phyloP scores from a whole-genome alignment of 1,140 invertebrate genomes.

The Pseudoatta argentina region DNA sequence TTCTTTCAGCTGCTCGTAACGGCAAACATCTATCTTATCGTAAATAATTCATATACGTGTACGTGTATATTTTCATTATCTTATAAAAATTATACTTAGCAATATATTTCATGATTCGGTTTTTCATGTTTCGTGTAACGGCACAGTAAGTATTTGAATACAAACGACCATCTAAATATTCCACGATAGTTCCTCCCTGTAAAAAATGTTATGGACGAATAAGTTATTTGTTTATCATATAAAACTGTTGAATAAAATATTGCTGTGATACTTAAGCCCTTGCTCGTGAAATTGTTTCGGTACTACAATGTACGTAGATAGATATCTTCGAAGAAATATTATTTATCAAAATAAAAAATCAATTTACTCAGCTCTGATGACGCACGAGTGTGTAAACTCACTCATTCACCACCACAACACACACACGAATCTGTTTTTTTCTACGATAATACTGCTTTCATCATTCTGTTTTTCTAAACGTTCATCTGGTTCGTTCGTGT shows the following conservation, averaged over 20 bases:
- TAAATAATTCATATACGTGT: slow-evolving; percentile 26
- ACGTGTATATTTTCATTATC: not conserved
- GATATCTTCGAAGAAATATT: not conserved
- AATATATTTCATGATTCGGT: not conserved
- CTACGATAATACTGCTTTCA: not conserved
- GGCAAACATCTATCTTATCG: not conserved
- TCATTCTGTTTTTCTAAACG: not conserved
- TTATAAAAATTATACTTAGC: slow-evolving; percentile 12
- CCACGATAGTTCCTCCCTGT: not conserved
- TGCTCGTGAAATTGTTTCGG: slow-evolving; percentile 14
- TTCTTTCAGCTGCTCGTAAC: not conserved
- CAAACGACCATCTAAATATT: slow-evolving; percentile 4
- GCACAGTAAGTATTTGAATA: not conserved
- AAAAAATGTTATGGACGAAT: not conserved
- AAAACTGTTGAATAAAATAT: slow-evolving; percentile 50
- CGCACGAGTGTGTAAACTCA: not conserved
- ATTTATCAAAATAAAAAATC: not conserved
- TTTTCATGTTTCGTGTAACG: not conserved
- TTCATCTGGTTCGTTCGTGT: not conserved
- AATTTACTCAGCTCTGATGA: not conserved
- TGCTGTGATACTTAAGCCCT: slow-evolving; percentile 16
- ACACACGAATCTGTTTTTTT: not conserved
- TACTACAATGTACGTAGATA: not conserved
- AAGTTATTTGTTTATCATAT: slow-evolving; percentile 8
- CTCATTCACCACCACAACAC: too few relatives aligned